Base-by-base conservation (phyloP, 1,140 invertebrate genomes). In the Cecropterus lyciades region DNA sequence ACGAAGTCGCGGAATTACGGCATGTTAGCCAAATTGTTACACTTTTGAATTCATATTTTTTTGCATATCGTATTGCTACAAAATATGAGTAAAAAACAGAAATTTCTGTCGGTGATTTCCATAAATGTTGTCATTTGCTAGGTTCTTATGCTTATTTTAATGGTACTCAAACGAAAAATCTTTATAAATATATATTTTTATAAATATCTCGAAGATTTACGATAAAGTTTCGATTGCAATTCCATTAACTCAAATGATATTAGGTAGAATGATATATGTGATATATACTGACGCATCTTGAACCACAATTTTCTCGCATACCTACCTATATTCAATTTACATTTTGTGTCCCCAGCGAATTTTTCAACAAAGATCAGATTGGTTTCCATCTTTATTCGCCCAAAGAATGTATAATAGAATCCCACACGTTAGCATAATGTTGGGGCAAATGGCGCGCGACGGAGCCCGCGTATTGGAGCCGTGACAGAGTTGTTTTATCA, bases 401-500 rank as follows among this genome's bases (percentile, higher is more conserved):
- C 64, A 65, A 72, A 68, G 73, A 78, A 79, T 85, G 70, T 75
- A 77, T 82, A 80, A 78, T 74, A 77, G 73, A 78, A 84, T 77
- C 65, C 76, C 75, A 55, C 77, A 84, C 79, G 80, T 85, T 87
- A 85, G 80, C 80, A 77, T 85, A 85, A 87, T 81, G 79, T 84
- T 57, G 66, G 46, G 76, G 69, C 79, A 85, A 87, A 87, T 87
- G 81, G 79, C 71, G 75, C 79, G 72, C 45, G 62, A 67, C 65
- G 67, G 66, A 78, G 72, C 80, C 60, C 72, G 81, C 74, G 79
- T 87, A 85, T 82, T 82, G 84, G 72, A 80, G 67, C 70, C 77
- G 72, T 79, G 74, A 85, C 83, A 81, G 85, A 84, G 81, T 87
- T 85, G 78, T 81, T 82, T 87, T 87, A 85, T 83, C 83, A 75